Conservation (phyloP, 2,113 vertebrate species). For the Marcusenius ussheri region DNA sequence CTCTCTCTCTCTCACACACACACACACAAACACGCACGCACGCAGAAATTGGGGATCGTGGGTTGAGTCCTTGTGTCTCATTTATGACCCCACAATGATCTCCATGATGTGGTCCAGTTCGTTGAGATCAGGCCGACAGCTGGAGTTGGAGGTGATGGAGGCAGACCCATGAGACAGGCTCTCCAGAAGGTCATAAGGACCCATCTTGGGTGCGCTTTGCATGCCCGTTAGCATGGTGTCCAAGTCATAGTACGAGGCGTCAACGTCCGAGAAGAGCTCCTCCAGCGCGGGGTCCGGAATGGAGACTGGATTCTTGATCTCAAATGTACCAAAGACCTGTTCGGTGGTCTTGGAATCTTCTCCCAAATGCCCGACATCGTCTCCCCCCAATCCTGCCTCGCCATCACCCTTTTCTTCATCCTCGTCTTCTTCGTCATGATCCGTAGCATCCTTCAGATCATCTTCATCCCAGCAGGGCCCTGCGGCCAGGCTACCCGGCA, state of each 20-base stretch:
- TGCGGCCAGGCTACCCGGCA: constrained; percentile 53
- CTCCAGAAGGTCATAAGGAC: constrained; percentile 78
- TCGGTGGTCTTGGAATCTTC: constrained; percentile 70
- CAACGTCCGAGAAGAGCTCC: constrained; percentile 86
- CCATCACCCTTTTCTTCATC: constrained; percentile 71
- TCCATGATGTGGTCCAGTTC: constrained; percentile 96
- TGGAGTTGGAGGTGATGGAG: constrained; percentile 63
- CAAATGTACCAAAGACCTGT: constrained; percentile 91
- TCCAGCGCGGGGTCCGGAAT: constrained; percentile 69
- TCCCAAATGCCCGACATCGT: constrained; percentile 48
- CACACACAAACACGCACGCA: constrained; percentile 4
- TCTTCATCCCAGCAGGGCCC: constrained; percentile 57
- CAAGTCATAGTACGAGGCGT: constrained; percentile 85
- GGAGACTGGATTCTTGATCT: constrained; percentile 70
- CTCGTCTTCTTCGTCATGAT: constrained; percentile 62
- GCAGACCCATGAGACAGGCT: constrained; percentile 66
- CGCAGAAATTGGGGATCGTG: not conserved
- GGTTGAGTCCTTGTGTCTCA: constrained; percentile 11
- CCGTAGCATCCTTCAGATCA: constrained; percentile 21
- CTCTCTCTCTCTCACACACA: constrained; percentile 27
- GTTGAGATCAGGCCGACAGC: constrained; percentile 86
- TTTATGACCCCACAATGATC: constrained; percentile 92
- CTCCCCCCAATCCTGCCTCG: constrained; percentile 61
- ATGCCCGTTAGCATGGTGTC: constrained; percentile 89
- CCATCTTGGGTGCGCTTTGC: constrained; percentile 74